Base-by-base conservation (phyloP, 2,797 vertebrate genomes). In the Spinus olivaceus region DNA sequence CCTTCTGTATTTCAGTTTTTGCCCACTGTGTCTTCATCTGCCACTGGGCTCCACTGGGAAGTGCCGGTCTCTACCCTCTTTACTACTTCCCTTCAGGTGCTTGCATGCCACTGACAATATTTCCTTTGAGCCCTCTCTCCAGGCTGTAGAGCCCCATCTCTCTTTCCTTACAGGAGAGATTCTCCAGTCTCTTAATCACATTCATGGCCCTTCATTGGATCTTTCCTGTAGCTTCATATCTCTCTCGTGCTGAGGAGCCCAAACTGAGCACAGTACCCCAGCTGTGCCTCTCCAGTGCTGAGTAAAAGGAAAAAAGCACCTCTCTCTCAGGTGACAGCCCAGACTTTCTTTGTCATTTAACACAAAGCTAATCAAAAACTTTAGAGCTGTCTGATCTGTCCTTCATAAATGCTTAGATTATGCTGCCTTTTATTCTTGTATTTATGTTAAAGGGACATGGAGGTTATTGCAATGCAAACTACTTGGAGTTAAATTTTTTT, bases 131-230 rank as follows among this genome's bases (percentile, higher is more conserved):
- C 2, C 42, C 70, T 73, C 57, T 61, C 14, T 56, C 33, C 28
- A 74, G 19, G 16, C 9, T 74, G 33, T 50, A 73, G 28, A 41
- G 9, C 11, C 7, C 9, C 14, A 51, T 12, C 6, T 57, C 20
- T 65, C 8, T 66, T 63, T 35, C 13, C 8, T 50, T 16, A 7
- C 1, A 51, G 24, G 6, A 78, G 17, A 63, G n/a, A 25, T 73
- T 25, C 15, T 86, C 15, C n/a, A 18, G 11, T 12, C 24, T 11
- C 27, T 42, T 53, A 2, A 9, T 14, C 22, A 16, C 18, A 8
- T 30, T 41, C 2, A 5, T 7, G 11, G 9, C 22, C 7, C 42
- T 69, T 57, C 1, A 0, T 3, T 50, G 9, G 17, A 32, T 57
- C 10, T 54, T 19, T 83, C 8, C 7, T 24, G 24, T 9, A 63